A percentile compares a stretch with the other conserved stretches of the same genome.
Evolutionary conservation across 2,797 vertebrate species (phyloP).

Genomic region (Darevskia mixta): DNA sequence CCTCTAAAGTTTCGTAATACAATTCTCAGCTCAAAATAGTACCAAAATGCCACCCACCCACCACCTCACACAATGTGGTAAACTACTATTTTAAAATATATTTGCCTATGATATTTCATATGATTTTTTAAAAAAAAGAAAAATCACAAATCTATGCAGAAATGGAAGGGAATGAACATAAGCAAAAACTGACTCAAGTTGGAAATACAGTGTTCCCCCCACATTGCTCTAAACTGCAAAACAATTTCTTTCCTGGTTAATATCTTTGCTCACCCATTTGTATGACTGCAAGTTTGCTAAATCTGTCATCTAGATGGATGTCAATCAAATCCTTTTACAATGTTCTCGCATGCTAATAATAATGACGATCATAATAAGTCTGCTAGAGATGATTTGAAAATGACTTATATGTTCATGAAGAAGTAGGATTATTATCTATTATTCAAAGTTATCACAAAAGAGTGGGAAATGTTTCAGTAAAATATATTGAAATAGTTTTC

Average conservation of each 20-base stretch:
- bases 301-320: slow-evolving; percentile 14
- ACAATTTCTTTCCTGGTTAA: background rate
- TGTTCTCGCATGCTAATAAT: slow-evolving; percentile 8
- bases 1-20: too few species aligned
- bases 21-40: too few species aligned
- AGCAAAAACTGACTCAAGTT: too few species aligned
- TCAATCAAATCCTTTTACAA: slow-evolving; percentile 31
- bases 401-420: slow-evolving; percentile 21
- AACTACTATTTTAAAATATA: too few species aligned
- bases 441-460: slow-evolving; percentile 26
- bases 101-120: too few species aligned
- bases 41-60: too few species aligned
- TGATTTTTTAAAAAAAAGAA: too few species aligned
- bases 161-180: too few species aligned
- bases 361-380: slow-evolving; percentile 28
- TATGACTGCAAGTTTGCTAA: slow-evolving; percentile 1
- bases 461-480: slow-evolving; percentile 14
- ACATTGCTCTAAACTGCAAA: background rate
- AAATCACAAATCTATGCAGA: too few species aligned
- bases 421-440: slow-evolving; percentile 21
- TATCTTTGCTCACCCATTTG: slow-evolving; percentile 2
- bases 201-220: too few species aligned
- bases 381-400: slow-evolving; percentile 19
- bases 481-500: slow-evolving; percentile 1
- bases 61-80: too few species aligned